These are phyloP conservation scores for Netelia melanura DNA, from an alignment of 2,888 invertebrate genomes.

Conservation along the genomic window DNA sequence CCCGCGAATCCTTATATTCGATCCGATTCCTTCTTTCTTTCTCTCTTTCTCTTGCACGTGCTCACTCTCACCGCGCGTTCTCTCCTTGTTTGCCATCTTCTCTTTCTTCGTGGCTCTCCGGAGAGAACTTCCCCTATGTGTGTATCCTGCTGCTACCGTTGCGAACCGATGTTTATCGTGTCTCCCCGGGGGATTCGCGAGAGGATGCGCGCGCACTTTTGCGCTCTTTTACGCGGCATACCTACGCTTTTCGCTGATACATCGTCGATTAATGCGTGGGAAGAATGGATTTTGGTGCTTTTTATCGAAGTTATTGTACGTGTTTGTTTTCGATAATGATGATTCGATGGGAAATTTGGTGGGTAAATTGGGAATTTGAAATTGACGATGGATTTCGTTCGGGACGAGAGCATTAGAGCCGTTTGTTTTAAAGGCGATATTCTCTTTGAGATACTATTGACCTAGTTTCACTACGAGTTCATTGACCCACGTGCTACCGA, in stretches of 20 bases:
- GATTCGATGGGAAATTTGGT: too few species aligned
- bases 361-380: too few species aligned
- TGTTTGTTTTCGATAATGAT: too few species aligned
- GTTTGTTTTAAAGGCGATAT: too few species aligned
- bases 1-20: constrained; percentile 17
- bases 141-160: constrained; percentile 29
- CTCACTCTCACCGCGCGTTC: neutral
- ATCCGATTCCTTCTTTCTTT: neutral
- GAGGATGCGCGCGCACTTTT: constrained; percentile 53
- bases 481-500: too few species aligned
- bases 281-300: constrained; percentile 52
- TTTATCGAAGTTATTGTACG: neutral
- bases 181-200: constrained; percentile 65
- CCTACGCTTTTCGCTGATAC: constrained; percentile 49
- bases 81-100: neutral
- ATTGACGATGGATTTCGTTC: too few species aligned
- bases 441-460: too few species aligned
- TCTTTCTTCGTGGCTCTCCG: constrained; percentile 23
- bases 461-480: too few species aligned
- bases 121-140: constrained; percentile 1
- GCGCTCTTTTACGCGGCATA: constrained; percentile 14
- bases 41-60: constrained; percentile 19
- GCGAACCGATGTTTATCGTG: constrained; percentile 69
- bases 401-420: too few species aligned
- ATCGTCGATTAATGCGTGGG: constrained; percentile 61